phyloP scores from a whole-genome alignment of 1,140 invertebrate species.

The Chionoecetes opilio region DNA sequence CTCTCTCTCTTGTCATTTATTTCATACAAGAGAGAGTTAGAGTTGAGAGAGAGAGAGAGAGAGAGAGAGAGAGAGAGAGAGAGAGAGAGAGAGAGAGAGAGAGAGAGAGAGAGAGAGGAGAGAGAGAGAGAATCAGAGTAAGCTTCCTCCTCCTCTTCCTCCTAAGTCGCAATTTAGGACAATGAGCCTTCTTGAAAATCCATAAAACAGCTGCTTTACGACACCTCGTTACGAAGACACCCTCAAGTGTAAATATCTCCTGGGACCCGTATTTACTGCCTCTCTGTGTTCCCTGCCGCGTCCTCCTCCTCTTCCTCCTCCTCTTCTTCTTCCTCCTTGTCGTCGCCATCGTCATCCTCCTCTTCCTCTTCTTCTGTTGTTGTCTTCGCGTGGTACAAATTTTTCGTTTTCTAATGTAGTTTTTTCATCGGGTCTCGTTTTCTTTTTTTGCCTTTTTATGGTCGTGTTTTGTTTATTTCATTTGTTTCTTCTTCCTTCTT shows the following conservation, averaged over 20 bases:
- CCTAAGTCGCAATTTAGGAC: constrained; percentile 69
- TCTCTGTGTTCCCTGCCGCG: not conserved
- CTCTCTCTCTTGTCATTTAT: too few relatives aligned
- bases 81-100: not conserved
- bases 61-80: not conserved
- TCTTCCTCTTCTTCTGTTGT: not conserved
- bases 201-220: constrained; percentile 67
- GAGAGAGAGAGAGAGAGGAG: constrained; percentile 15
- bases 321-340: not conserved
- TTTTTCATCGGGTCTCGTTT: not conserved
- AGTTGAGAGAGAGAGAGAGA: too few relatives aligned
- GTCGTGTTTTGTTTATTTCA: not conserved
- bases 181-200: constrained; percentile 71
- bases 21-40: too few relatives aligned
- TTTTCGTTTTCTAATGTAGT: too few relatives aligned
- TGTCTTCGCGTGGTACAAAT: too few relatives aligned
- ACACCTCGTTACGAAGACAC: constrained; percentile 64
- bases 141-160: constrained; percentile 31
- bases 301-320: not conserved
- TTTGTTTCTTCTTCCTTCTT: too few relatives aligned
- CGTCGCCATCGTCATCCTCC: not conserved
- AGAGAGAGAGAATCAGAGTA: constrained; percentile 28
- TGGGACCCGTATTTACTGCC: constrained; percentile 54
- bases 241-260: constrained; percentile 65
- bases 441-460: not conserved